Evolutionary conservation across 1,140 invertebrate genomes (phyloP), one percentile per base, ranked within the genome.

Genomic region (Procambarus virginalis): DNA sequence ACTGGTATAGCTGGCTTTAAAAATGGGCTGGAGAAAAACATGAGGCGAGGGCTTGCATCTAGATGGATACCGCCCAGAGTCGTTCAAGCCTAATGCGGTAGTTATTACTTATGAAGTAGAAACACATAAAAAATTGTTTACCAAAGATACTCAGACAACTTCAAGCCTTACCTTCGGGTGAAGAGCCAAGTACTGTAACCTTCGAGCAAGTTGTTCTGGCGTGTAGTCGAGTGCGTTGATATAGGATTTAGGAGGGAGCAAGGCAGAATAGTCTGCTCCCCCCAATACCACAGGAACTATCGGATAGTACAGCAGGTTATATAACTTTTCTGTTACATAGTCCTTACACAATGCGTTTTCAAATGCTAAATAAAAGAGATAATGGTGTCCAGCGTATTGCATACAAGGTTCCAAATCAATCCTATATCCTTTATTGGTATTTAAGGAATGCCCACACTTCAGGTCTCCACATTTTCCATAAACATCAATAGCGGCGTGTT

Each of bases 401-500:
- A 92, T 92, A 70, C 93, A 94, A 45, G 92, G 84, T 12, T 91
- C 64, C 6, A 88, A 87, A 55, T 90, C 76, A 34, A 86, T 81
- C 20, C 92, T 90, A 20, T 88, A 89, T 14, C 46, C 64, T 8
- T 80, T 20, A 14, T 70, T 12, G 3, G 77, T 84, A 73, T 86
- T 81, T 4, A 73, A 34, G 14, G 70, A 83, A 34, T 75, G 45
- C 10, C 91, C 88, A 93, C 97, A 99, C 92, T 96, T 96, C 83
- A 97, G 95, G 10, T 95, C 95, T 46, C 98, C 98, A 94, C 98
- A 99, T 2, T 96, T 96, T 3, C 98, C 98, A 94, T 98, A 99
- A 92, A 99, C 98, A 93, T 99, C 98, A 73, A 99, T 97, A 91
- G 93, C 95, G 89, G 98, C 98, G 94, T 97, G 95, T 93, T 98